Evolutionary conservation across 2,888 invertebrate genomes (phyloP).

Genomic region (Plebejus melissa): DNA sequence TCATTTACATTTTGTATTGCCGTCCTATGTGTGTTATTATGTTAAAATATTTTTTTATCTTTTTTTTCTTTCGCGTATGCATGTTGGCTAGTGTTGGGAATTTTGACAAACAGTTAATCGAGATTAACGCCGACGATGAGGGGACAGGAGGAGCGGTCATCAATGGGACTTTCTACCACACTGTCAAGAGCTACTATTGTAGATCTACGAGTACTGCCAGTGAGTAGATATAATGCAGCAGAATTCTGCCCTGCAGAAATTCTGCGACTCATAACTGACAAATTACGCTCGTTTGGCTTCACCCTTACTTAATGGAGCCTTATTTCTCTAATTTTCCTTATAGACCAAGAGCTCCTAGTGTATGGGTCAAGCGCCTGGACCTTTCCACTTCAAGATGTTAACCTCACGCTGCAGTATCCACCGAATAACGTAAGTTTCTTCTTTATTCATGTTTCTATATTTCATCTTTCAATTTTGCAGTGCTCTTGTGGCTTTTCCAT

Average conservation of each 20-base stretch:
- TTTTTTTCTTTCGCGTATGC: conserved; percentile 32
- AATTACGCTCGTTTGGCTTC: too few species aligned
- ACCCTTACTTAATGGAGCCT: not conserved
- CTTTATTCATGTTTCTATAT: not conserved
- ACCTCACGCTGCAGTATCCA: conserved; percentile 56
- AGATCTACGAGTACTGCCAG: conserved; percentile 38
- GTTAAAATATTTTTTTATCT: conserved; percentile 31
- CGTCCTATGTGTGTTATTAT: conserved; percentile 32
- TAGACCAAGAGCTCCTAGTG: conserved; percentile 49
- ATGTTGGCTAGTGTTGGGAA: conserved; percentile 23
- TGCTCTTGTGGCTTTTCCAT: too few species aligned
- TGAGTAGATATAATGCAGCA: conserved; percentile 34
- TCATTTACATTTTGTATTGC: conserved; percentile 22
- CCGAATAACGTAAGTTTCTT: conserved; percentile 43
- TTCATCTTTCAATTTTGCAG: too few species aligned
- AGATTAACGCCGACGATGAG: conserved; percentile 30
- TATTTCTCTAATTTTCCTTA: conserved; percentile 31
- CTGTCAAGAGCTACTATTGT: conserved; percentile 50
- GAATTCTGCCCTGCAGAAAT: too few species aligned
- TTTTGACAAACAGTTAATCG: conserved; percentile 20
- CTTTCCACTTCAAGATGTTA: conserved; percentile 59
- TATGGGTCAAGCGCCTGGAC: conserved; percentile 57
- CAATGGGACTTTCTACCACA: conserved; percentile 41
- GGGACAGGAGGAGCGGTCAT: conserved; percentile 33
- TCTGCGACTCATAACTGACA: too few species aligned